A percentile compares a stretch with the other conserved stretches of the same genome.
phyloP scores from a whole-genome alignment of 2,888 invertebrate species.

The Hyalella azteca region DNA sequence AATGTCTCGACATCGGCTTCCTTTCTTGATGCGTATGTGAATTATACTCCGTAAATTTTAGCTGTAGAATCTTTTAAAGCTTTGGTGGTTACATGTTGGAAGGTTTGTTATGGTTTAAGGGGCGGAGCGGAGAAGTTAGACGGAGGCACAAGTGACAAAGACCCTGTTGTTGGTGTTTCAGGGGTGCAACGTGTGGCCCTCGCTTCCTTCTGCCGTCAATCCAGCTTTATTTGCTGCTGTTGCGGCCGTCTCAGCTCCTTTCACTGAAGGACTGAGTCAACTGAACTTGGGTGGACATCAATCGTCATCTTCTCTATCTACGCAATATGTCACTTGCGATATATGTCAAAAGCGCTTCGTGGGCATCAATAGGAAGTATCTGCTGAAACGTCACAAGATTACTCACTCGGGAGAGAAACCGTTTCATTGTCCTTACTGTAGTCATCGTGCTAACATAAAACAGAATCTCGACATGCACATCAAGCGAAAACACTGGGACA shows the following conservation, averaged over 20 bases:
- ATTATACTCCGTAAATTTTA: neutral
- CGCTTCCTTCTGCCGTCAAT: conserved; percentile 43
- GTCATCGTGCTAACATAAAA: conserved; percentile 55
- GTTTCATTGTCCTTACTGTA: conserved; percentile 54
- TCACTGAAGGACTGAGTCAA: neutral
- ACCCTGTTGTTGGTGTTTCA: conserved; percentile 57
- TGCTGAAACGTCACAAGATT: conserved; percentile 57
- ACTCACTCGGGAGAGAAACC: conserved; percentile 58
- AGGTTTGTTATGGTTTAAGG: neutral
- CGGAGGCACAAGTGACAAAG: conserved; percentile 46
- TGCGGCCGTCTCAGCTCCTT: conserved; percentile 20
- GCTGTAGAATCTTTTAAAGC: neutral
- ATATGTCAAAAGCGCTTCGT: conserved; percentile 54
- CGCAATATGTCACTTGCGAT: conserved; percentile 44
- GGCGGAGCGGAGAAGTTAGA: neutral
- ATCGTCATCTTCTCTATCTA: conserved; percentile 1
- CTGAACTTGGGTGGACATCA: neutral
- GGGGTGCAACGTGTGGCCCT: conserved; percentile 46
- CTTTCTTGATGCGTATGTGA: neutral
- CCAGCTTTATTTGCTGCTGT: conserved; percentile 44
- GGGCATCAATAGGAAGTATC: conserved; percentile 57
- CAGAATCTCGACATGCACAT: conserved; percentile 58
- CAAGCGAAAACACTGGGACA: conserved; percentile 42
- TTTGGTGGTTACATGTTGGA: neutral
- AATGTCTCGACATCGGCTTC: neutral